Evolutionary conservation across 2,888 invertebrate species (phyloP), one percentile per base, ranked within the genome.

Genomic region (Drosophila buzzatii): DNA sequence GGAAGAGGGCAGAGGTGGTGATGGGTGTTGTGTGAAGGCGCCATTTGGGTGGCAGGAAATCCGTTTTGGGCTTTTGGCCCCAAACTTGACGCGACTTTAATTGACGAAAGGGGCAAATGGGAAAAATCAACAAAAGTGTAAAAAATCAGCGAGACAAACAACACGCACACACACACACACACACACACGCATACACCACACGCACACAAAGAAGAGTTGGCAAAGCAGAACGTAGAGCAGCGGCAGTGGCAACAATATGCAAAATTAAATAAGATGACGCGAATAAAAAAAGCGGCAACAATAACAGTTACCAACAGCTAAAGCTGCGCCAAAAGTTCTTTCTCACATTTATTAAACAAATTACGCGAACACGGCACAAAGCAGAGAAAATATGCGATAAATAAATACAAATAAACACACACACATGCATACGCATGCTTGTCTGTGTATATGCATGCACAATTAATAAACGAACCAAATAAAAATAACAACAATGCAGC

Each of bases 281-380:
- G 89, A 60, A 66, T 57, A 79, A 79, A 86, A 85, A 77, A 16
- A 55, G 66, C 61, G 64, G 31, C 53, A 73, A 69, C 63, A 84
- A 64, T 57, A 82, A 82, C 81, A 72, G 56, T 72, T 45, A 71
- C 56, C 72, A 73, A 60, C 55, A 47, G 65, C 60, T 67, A 72
- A 70, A 63, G 70, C 49, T 57, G 47, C 41, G 49, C 49, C 37
- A 56, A 69, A 65, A 64, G 67, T 74, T 74, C 76, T 71, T 89
- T 87, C 83, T 82, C 90, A 89, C 81, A 88, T 88, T 80, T 83
- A 83, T 90, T 90, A 89, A 81, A 82, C 81, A 87, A 89, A 82
- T 90, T 82, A 80, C 71, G 79, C 74, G 70, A 70, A 71, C 53
- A 72, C 49, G 58, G 42, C 33, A 47, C 68, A 67, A 60, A 47